Conservation (phyloP, 1,140 invertebrate species). For the Bombus fervidus region DNA sequence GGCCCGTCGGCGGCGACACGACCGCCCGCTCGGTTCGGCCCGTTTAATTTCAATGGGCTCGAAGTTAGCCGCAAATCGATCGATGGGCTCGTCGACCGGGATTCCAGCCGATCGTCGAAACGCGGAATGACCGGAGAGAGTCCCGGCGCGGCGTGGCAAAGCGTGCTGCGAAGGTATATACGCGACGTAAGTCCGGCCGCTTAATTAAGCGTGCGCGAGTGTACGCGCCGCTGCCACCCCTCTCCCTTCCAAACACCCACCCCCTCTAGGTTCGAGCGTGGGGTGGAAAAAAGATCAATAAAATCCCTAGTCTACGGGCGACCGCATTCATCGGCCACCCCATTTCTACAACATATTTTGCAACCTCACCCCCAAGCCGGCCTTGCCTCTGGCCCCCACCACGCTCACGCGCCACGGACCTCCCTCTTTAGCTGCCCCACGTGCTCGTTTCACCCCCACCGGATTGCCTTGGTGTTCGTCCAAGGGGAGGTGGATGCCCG, state of each 20-base stretch:
- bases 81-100: constrained; percentile 2
- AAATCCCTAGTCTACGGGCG: constrained; percentile 79
- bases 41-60: constrained; percentile 33
- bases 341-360: constrained; percentile 81
- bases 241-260: no score
- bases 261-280: constrained; percentile 26
- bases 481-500: constrained; percentile 41
- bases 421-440: constrained; percentile 51
- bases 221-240: constrained; percentile 12
- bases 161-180: constrained; percentile 27
- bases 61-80: constrained; percentile 43
- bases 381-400: constrained; percentile 36
- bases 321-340: constrained; percentile 78
- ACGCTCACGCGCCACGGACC: constrained; percentile 29
- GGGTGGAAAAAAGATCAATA: constrained; percentile 80
- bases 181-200: constrained; percentile 57
- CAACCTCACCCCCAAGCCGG: constrained; percentile 65
- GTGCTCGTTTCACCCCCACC: constrained; percentile 60
- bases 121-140: neutral
- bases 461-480: neutral
- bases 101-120: constrained; percentile 33
- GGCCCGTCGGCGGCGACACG: neutral
- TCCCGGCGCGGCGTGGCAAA: neutral
- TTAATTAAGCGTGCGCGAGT: constrained; percentile 67
- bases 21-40: neutral